A percentile compares a stretch with the other conserved stretches of the same genome.
These are phyloP conservation scores for Chaitophorus viminalis DNA, from an alignment of 2,888 invertebrate species.

Conservation along the genomic window DNA sequence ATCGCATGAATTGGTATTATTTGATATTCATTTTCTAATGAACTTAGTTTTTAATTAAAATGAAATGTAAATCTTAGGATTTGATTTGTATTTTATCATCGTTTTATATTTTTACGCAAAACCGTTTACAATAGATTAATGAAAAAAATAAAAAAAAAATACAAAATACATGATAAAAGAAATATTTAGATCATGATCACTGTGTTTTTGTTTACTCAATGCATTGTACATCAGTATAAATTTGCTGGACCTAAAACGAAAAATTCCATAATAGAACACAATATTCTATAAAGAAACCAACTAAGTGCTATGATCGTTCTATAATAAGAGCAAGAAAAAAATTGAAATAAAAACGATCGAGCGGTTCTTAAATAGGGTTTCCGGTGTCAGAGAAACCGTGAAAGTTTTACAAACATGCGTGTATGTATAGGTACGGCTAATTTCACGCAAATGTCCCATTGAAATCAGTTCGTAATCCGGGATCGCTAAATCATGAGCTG, in stretches of 20 bases:
- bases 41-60: no score
- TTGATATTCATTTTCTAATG: no score
- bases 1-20: no score
- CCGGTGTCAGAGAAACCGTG: background rate
- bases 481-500: background rate
- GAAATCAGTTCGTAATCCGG: background rate
- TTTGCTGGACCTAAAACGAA: background rate
- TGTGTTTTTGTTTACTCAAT: no score
- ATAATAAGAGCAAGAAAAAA: background rate
- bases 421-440: background rate
- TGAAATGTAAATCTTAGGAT: no score
- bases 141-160: no score
- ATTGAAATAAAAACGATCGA: conserved; percentile 3
- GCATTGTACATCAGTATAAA: no score
- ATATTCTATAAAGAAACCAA: conserved; percentile 6
- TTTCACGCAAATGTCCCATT: background rate
- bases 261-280: background rate
- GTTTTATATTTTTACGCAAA: no score
- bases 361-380: background rate
- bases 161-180: no score
- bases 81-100: no score
- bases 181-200: background rate
- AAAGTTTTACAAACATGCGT: background rate
- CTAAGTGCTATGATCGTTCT: conserved; percentile 18
- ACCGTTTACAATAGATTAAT: no score